phyloP scores from a whole-genome alignment of 1,140 invertebrate species.

The Sminthurides bifidus region DNA sequence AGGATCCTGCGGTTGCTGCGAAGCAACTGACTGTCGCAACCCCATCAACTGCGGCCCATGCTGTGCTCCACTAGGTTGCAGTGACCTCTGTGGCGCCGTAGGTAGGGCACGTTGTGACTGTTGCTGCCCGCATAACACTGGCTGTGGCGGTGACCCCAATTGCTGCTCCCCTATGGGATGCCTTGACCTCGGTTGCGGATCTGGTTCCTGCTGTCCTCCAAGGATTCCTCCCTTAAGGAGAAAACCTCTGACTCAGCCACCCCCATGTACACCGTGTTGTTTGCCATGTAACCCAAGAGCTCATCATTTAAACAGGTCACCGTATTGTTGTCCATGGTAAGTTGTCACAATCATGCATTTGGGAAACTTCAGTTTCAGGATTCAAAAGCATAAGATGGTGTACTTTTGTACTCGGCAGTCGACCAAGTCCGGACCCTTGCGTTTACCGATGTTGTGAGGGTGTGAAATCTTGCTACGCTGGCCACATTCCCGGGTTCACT shows the following conservation, averaged over 20 bases:
- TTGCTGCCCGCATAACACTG: no score
- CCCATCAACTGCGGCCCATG: no score
- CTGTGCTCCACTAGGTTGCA: no score
- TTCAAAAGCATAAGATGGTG: neutral
- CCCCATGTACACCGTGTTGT: no score
- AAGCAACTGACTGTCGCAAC: no score
- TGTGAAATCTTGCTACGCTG: constrained; percentile 21
- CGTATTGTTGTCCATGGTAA: constrained; percentile 25
- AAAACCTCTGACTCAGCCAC: no score
- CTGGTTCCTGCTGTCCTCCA: neutral
- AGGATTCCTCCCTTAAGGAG: no score
- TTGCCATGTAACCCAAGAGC: constrained; percentile 20
- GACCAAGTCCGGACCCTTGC: constrained; percentile 16
- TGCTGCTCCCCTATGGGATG: no score
- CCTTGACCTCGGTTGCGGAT: neutral
- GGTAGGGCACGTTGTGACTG: no score
- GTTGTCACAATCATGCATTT: neutral
- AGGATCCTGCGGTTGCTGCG: no score
- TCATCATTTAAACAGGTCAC: constrained; percentile 22
- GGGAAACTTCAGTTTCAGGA: constrained; percentile 2
- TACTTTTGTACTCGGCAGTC: constrained; percentile 12
- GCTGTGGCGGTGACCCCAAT: no score
- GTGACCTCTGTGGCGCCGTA: no score
- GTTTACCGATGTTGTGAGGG: constrained; percentile 29
- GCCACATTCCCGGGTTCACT: constrained; percentile 29